phyloP scores from a whole-genome alignment of 2,113 vertebrate genomes.

The Paramisgurnus dabryanus region DNA sequence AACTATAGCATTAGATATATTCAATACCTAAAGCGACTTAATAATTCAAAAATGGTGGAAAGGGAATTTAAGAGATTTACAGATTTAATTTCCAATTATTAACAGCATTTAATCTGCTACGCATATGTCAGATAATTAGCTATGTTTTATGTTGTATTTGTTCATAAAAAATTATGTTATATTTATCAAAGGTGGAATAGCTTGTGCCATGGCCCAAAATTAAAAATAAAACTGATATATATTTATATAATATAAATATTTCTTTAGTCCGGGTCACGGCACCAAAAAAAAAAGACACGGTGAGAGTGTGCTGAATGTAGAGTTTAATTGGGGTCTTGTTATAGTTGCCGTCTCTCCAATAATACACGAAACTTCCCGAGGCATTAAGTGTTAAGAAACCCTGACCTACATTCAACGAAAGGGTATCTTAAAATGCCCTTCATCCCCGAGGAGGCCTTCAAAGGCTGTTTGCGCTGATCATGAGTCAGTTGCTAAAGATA shows the following conservation, averaged over 20 bases:
- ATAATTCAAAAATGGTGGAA: background rate
- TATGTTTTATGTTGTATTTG: slow-evolving; percentile 33
- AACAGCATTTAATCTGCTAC: slow-evolving; percentile 34
- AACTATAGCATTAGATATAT: too few species aligned
- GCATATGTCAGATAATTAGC: slow-evolving; percentile 32
- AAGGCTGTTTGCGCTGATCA: background rate
- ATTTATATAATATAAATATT: too few species aligned
- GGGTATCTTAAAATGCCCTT: background rate
- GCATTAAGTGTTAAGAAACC: slow-evolving; percentile 33
- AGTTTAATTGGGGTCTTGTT: slow-evolving; percentile 30
- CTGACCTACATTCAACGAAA: slow-evolving; percentile 35
- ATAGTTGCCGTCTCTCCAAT: background rate
- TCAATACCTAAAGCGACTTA: too few species aligned
- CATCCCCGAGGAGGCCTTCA: background rate
- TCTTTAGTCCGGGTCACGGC: too few species aligned
- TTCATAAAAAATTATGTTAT: slow-evolving; percentile 28
- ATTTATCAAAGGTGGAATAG: background rate
- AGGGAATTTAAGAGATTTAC: background rate
- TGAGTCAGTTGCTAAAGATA: background rate
- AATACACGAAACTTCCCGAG: slow-evolving; percentile 5
- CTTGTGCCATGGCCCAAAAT: slow-evolving; percentile 12
- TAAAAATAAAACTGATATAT: slow-evolving; percentile 2
- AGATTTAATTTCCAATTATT: background rate
- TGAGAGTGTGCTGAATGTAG: background rate
- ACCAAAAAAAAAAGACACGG: background rate